phyloP scores from a whole-genome alignment of 2,113 vertebrate genomes.

The Trematocara nigrifrons region DNA sequence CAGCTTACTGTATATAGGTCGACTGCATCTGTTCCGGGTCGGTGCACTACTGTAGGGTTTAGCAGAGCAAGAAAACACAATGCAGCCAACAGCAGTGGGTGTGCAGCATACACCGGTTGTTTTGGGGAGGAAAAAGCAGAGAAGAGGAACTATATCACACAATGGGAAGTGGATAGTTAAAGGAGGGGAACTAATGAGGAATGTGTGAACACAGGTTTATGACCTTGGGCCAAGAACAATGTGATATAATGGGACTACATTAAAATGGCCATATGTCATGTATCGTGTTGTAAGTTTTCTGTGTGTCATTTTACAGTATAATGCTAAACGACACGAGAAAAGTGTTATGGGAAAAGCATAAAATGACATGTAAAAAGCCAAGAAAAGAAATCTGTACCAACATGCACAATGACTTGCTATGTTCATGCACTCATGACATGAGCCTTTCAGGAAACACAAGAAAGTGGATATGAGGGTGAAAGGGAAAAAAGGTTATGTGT shows the following conservation, averaged over 20 bases:
- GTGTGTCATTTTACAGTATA: not conserved
- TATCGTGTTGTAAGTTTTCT: not conserved
- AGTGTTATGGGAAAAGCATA: not conserved
- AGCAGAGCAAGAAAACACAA: slow-evolving; percentile 32
- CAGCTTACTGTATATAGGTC: slow-evolving; percentile 57
- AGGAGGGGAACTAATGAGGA: not conserved
- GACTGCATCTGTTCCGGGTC: slow-evolving; percentile 57
- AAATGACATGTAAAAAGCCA: not conserved
- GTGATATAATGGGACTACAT: not conserved
- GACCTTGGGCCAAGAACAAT: not conserved
- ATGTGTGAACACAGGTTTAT: not conserved
- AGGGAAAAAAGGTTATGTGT: not conserved
- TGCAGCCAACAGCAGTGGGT: not conserved
- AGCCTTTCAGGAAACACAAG: not conserved
- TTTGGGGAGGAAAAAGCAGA: not conserved
- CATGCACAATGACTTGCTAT: not conserved
- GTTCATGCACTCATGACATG: not conserved
- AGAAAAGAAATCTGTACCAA: not conserved
- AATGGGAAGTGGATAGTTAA: not conserved
- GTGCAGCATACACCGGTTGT: not conserved
- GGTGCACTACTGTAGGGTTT: slow-evolving; percentile 35
- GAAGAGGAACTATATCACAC: not conserved
- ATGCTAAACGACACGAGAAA: not conserved
- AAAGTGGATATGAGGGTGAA: not conserved
- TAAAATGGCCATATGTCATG: not conserved